Evolutionary conservation across 2,797 vertebrate species (phyloP), one percentile per base, ranked within the genome.

Genomic region (Galaxias olidus): DNA sequence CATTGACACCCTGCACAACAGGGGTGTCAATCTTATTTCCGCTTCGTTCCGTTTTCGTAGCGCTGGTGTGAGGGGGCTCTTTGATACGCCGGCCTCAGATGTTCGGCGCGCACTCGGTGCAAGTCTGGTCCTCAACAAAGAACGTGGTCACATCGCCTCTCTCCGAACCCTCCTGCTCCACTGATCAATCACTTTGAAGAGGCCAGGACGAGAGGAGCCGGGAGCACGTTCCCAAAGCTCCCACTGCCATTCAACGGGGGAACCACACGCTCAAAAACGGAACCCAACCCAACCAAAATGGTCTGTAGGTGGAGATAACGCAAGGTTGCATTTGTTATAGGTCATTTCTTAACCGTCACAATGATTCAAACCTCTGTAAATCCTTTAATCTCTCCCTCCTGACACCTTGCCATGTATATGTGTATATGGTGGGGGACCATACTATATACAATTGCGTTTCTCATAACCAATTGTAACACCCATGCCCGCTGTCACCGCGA

Each of bases 41-140:
- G 30, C 10, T 18, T 40, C 12, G 50, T 50, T 51, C 30, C n/a
- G n/a, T 20, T 49, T n/a, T 50, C 46, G 43, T 20, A 50, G 20
- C 15, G 51, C 15, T 5, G 42, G 40, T 15, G 18, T 18, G 19
- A 54, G 1, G 10, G 10, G 18, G 46, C n/a, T 20, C 19, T 53
- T 59, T 46, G 57, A 66, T 46, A n/a, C 43, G 46, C 17, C n/a
- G 44, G 5, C 11, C 30, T 43, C 49, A 56, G 14, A 48, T 59
- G 46, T 42, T 50, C 6, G 49, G 63, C 42, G 2, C 30, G 6
- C 30, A 43, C 47, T 44, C 4, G n/a, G 12, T 40, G 20, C 46
- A 17, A 6, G 20, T 30, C 54, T 44, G 18, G 19, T 66, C 41
- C 30, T 6, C 12, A 18, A 45, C 12, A 40, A 11, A 52, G 42